Conservation (phyloP, 2,888 invertebrate genomes). For the Oscheius sp. region DNA sequence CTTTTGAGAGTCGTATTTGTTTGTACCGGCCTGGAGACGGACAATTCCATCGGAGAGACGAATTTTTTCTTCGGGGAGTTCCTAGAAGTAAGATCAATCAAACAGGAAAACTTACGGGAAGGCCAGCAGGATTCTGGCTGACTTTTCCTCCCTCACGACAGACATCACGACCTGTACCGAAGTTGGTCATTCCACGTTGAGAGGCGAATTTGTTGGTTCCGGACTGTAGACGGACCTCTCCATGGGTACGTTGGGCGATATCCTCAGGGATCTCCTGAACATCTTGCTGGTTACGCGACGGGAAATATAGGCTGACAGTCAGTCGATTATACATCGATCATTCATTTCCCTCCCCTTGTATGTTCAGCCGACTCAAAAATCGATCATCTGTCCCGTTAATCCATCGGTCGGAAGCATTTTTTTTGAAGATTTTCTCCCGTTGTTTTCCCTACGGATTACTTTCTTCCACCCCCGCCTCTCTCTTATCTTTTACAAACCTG, state of each 20-base stretch:
- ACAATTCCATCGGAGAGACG: constrained; percentile 70
- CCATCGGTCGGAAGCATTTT: constrained; percentile 10
- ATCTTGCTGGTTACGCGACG: neutral
- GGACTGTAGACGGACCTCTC: constrained; percentile 70
- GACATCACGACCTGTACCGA: constrained; percentile 70
- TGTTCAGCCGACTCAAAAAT: constrained; percentile 11
- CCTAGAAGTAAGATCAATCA: constrained; percentile 44
- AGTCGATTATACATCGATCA: neutral
- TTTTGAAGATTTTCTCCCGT: neutral
- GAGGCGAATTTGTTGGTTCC: constrained; percentile 67
- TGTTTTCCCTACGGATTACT: constrained; percentile 11
- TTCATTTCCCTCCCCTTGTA: neutral
- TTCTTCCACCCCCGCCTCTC: neutral
- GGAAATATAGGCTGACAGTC: no score
- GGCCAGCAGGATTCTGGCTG: constrained; percentile 62
- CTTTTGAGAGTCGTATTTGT: constrained; percentile 70
- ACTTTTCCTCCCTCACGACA: constrained; percentile 68
- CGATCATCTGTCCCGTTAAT: constrained; percentile 2
- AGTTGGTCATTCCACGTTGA: constrained; percentile 69
- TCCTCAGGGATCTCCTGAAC: constrained; percentile 70
- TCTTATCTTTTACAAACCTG: constrained; percentile 52
- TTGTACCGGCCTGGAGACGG: constrained; percentile 69
- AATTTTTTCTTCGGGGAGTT: constrained; percentile 70
- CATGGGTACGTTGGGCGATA: constrained; percentile 62
- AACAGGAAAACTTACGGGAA: constrained; percentile 54